Base-by-base conservation (phyloP, 2,888 invertebrate species). In the Cheilosia soror region DNA sequence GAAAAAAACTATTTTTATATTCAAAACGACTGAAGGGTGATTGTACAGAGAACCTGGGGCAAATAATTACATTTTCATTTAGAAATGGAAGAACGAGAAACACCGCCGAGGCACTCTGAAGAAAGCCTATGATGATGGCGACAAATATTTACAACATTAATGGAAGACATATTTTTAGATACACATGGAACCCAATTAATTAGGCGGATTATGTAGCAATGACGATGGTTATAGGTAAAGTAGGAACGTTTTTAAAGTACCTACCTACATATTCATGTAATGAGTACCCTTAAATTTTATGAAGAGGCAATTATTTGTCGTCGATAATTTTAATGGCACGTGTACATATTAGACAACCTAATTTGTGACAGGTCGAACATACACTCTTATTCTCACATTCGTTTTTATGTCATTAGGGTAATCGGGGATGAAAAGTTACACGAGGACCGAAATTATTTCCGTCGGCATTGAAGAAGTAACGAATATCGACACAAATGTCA, bases 61-160 rank as follows among this genome's bases (percentile, higher is more conserved):
- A 53, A 66, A 73, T 73, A 66, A 80, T 66, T 80, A 42, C n/a
- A 53, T 65, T 80, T 68, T 55, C 33, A 44, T 58, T 49, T 55
- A 27, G 53, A 72, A 51, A 40, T 11, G 25, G 11, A 13, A 27
- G 27, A 51, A 5, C 27, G 29, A 29, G 3, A 20, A 1, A 13
- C 31, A 47, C 11, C n/a, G 15, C 11, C n/a, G 15, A 40, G 3
- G 1, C 29, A 7, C 5, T 25, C 25, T n/a, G 6, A 4, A 1
- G 20, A 49, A 47, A n/a, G 9, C 1, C 51, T 27, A 9, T 51
- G 29, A 42, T 37, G 79, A 42, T 31, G 29, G 79, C 20, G 62
- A 47, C 53, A 66, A 80, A 73, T 80, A 80, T 80, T 68, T 65
- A 79, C 66, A 73, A 66, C 60, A 37, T 79, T 80, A 80, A 80